Base-by-base conservation (phyloP, 2,888 invertebrate genomes). In the Lysandra bellargus region DNA sequence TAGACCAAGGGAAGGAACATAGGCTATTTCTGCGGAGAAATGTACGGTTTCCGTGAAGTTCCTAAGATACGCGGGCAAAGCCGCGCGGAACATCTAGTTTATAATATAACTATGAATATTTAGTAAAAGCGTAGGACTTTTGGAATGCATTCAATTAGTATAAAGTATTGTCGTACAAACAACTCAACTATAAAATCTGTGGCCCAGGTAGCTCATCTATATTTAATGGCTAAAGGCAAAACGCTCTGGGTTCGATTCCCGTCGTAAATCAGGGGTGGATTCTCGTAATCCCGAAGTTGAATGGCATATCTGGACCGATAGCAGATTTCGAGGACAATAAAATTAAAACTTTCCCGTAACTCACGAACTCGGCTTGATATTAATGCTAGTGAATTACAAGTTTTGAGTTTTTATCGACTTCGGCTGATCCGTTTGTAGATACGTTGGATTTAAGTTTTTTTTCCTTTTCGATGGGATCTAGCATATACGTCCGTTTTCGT, bases 271-370 rank as follows among this genome's bases (percentile, higher is more conserved):
- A 74, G 74, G 23, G 74, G 40, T n/a, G 40, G 74, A 74, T 74
- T 73, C 33, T n/a, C 9, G 74, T 74, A 74, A 74, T 74, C 74
- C 74, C 9, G 44, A 23, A 74, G 74, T 74, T 44, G 40, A 74
- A 74, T 23, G 74, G 44, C 74, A 74, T 74, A 44, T 74, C 74
- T 44, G 44, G 74, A n/a, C 74, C 40, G 74, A 74, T 74, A 74
- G 74, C 40, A 40, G 74, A 74, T 44, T n/a, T 12, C 30, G 74
- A 44, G n/a, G 44, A 74, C 74, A 74, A 74, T 74, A 74, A 74
- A 74, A 74, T 74, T 74, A 74, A 74, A 74, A 74, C 40, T 74
- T 74, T n/a, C 44, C 74, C 40, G 74, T 74, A 74, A 74, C 69
- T 69, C 33, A 69, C 33, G 14, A 69, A 69, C 33, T 69, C 23